Conservation (phyloP, 1,140 invertebrate genomes). For the Bombus turneri region DNA sequence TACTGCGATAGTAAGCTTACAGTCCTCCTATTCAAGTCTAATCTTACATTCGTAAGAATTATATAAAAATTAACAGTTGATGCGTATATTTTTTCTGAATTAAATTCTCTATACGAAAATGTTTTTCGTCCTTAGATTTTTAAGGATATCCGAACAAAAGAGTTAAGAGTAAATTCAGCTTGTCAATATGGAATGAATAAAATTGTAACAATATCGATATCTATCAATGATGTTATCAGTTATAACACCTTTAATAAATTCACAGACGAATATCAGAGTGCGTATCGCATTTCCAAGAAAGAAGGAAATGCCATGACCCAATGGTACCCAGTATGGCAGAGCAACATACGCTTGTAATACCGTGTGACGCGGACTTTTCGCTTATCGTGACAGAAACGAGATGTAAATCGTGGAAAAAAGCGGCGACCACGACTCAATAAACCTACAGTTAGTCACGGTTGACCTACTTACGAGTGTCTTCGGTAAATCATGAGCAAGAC, state of each 20-base stretch:
- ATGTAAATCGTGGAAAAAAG: constrained; percentile 50
- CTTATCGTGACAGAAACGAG: constrained; percentile 16
- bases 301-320: constrained; percentile 21
- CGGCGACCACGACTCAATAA: constrained; percentile 35
- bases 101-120: too few relatives aligned
- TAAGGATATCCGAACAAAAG: too few relatives aligned
- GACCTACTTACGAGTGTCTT: constrained; percentile 57
- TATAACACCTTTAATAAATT: not conserved
- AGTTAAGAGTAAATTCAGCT: too few relatives aligned
- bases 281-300: not conserved
- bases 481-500: constrained; percentile 59
- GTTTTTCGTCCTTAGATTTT: too few relatives aligned
- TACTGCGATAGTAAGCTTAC: too few relatives aligned
- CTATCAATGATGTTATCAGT: not conserved
- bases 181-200: too few relatives aligned
- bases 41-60: too few relatives aligned
- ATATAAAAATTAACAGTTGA: too few relatives aligned
- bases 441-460: constrained; percentile 59
- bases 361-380: not conserved
- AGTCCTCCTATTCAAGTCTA: too few relatives aligned
- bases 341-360: not conserved
- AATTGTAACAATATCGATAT: too few relatives aligned
- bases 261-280: not conserved
- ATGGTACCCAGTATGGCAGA: not conserved
- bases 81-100: too few relatives aligned